Conservation (phyloP, 2,113 vertebrate species). For the Menura novaehollandiae region DNA sequence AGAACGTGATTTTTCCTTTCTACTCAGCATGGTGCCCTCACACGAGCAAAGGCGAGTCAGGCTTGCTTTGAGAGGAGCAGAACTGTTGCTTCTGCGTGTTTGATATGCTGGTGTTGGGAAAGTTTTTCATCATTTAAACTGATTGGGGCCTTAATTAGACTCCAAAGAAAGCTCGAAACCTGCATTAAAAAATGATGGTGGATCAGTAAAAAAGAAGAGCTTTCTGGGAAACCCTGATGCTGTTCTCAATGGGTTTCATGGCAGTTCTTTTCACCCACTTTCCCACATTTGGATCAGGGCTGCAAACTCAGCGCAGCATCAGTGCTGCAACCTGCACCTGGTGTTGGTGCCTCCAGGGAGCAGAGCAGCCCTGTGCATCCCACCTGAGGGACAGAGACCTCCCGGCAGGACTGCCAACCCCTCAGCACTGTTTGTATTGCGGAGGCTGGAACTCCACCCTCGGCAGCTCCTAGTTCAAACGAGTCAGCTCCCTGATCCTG, state of each 20-base stretch:
- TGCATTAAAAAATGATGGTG: not conserved
- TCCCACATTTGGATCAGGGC: not conserved
- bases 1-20: constrained; percentile 15
- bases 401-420: not conserved
- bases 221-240: not conserved
- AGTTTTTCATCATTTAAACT: constrained; percentile 38
- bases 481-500: rapidly evolving
- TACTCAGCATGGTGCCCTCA: constrained; percentile 17
- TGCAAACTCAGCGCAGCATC: no score
- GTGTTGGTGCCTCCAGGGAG: not conserved
- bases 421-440: rapidly evolving
- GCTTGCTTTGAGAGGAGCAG: not conserved
- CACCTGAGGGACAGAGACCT: rapidly evolving
- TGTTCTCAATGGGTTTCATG: not conserved
- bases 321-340: rapidly evolving
- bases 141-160: constrained; percentile 33
- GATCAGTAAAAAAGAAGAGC: not conserved
- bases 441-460: not conserved
- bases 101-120: constrained; percentile 7
- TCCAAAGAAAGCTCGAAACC: constrained; percentile 12
- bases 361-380: not conserved
- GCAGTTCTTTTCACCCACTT: not conserved
- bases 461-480: not conserved
- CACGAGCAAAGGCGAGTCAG: not conserved
- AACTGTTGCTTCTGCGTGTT: not conserved